Base-by-base conservation (phyloP, 2,797 vertebrate species). In the Oreochromis mossambicus region DNA sequence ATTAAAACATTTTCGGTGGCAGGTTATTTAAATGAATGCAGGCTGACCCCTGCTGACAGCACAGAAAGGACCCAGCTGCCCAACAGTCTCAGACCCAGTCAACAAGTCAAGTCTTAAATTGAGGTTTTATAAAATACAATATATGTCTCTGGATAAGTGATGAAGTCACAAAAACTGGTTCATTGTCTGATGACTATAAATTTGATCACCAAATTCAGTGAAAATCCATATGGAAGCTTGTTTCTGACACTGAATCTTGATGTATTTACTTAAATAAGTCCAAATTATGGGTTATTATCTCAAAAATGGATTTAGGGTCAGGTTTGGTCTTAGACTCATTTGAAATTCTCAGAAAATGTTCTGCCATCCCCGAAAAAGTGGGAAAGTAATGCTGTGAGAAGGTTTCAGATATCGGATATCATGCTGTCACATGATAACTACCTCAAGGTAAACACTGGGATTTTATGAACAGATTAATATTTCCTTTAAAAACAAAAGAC, bases 381-480 rank as follows among this genome's bases (percentile, higher is more conserved):
- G 32, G 58, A 36, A 38, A 63, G 34, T 46, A 46, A 70, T 17
- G 24, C 6, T 70, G 21, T 70, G 66, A 38, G 66, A 46, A 70
- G 13, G 21, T 70, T 70, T 46, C 41, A 29, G 46, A 50, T 75
- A 50, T 73, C 1, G 1, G 43, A 2, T 26, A 73, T 29, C 9
- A 48, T 75, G 41, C 66, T 48, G 14, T 73, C 43, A 19, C 24
- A 46, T 73, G 24, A 24, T 73, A 70, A 70, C 21, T 41, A 26
- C 1, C 41, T 46, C 21, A 26, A 26, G 66, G 0, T 24, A 24
- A 70, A 70, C 26, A 21, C 14, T 15, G 46, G 41, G 66, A 70
- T 70, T 70, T 46, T 43, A 43, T 43, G n/a, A 41, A 41, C 38
- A 41, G 21, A 48, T 73, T 73, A 10, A 73, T 73, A 46, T 73